Conservation (phyloP, 2,888 invertebrate genomes). For the Chrysolina oricalcia region DNA sequence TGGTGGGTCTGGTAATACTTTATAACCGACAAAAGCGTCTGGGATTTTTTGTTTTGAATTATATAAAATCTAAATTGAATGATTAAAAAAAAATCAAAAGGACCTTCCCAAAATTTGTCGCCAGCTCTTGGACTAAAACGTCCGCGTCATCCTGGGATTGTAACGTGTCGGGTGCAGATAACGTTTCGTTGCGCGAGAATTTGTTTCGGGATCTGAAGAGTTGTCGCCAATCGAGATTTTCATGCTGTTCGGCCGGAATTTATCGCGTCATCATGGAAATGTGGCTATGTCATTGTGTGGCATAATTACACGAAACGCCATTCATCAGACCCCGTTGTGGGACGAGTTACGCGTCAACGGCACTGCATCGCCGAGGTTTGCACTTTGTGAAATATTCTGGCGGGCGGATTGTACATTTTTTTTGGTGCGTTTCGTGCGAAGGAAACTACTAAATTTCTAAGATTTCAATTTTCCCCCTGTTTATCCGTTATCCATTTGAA, state of each 20-base stretch:
- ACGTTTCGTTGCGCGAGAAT: background rate
- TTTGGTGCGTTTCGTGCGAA: no score
- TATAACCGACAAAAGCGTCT: no score
- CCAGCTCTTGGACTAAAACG: background rate
- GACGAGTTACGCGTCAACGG: background rate
- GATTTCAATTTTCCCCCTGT: no score
- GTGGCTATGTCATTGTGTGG: background rate
- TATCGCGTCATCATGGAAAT: constrained; percentile 11
- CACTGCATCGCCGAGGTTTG: background rate
- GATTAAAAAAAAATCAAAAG: no score
- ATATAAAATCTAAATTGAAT: no score
- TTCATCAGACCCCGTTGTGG: background rate
- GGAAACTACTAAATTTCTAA: no score
- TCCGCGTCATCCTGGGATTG: background rate
- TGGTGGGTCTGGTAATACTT: no score
- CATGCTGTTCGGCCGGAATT: background rate
- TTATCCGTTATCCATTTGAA: no score
- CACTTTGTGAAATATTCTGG: background rate
- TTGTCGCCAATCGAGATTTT: constrained; percentile 2
- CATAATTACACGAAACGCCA: constrained; percentile 1
- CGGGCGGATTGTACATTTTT: background rate
- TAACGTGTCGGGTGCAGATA: constrained; percentile 7
- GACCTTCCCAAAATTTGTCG: no score
- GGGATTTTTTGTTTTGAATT: no score
- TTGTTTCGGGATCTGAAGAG: constrained; percentile 4